These are phyloP conservation scores for Tringa solitaria DNA, from an alignment of 2,113 vertebrate genomes.

Conservation along the genomic window DNA sequence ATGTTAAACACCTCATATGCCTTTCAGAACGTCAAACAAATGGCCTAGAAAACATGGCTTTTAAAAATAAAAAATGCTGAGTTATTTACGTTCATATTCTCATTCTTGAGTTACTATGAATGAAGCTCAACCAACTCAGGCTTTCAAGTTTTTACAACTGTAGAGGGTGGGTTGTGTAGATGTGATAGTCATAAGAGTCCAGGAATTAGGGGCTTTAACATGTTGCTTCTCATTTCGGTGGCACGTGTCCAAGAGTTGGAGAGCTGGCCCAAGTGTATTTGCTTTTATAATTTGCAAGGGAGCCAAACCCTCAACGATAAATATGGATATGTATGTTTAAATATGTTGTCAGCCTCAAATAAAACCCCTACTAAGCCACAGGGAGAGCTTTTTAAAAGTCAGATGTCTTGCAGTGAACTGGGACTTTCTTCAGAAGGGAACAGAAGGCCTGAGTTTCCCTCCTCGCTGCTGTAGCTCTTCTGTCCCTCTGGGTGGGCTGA, in stretches of 20 bases:
- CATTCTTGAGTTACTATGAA: not conserved
- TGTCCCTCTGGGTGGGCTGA: not conserved
- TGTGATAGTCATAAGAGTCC: not conserved
- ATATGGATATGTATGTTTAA: not conserved
- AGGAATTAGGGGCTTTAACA: not conserved
- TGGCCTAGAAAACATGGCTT: not conserved
- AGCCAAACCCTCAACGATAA: not conserved
- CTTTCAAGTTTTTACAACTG: not conserved
- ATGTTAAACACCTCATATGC: not conserved
- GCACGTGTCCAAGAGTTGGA: not conserved
- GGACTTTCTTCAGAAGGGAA: not conserved
- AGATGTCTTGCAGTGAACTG: not conserved
- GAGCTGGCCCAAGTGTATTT: not conserved
- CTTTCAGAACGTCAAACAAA: not conserved
- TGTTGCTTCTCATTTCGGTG: not conserved
- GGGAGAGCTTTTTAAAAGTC: not conserved
- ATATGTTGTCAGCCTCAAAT: not conserved
- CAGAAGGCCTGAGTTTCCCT: not conserved
- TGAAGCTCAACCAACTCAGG: not conserved
- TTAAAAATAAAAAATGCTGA: not conserved
- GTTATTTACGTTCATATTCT: not conserved
- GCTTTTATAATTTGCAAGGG: not conserved
- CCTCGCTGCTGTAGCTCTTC: not conserved
- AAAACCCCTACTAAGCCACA: not conserved
- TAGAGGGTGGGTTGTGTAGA: not conserved